Evolutionary conservation across 1,140 invertebrate genomes (phyloP), one percentile per base, ranked within the genome.

Genomic region (Drosophila sp.): DNA sequence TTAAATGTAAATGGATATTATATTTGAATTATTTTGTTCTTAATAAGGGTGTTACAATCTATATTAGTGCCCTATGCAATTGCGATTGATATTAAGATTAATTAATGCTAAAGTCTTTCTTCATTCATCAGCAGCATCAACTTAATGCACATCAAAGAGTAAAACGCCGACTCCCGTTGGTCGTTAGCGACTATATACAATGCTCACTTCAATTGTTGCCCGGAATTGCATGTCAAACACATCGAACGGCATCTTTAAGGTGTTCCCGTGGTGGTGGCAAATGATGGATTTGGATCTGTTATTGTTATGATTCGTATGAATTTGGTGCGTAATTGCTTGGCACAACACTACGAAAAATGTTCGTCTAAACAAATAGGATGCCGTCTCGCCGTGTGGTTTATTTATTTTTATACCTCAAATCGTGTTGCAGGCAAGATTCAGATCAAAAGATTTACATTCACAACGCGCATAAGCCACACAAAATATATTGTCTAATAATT

Each of bases 291-390:
- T 70, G 46, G 63, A 51, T 71, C 46, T 89, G 84, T 89, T 89
- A 89, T 83, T 89, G 76, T 89, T 89, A 89, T 89, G 83, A 89
- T 89, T 89, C 83, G 75, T 70, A 67, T 70, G 83, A 89, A 89
- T 83, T 84, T 54, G 63, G 65, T 76, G 71, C 75, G 76, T 77
- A 89, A 89, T 83, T 74, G 76, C 48, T 51, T 67, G 54, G 71
- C 64, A 59, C 64, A 67, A 70, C 41, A 70, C 34, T 45, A 27
- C 36, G 48, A 69, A 61, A 45, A 43, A 18, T 36, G 40, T 61
- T 58, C 48, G 38, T 70, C 66, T 69, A 81, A 83, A 71, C 67
- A 82, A 67, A 38, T 18, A 36, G n/a, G 32, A 34, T 66, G 29
- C 9, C 38, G 40, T 65, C 61, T 14, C 46, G 46, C 36, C 41